Percentiles rank a stretch among this genome's conserved stretches.
These are phyloP conservation scores for Chymomyza fuscimana DNA, from an alignment of 2,888 invertebrate species.

Conservation along the genomic window DNA sequence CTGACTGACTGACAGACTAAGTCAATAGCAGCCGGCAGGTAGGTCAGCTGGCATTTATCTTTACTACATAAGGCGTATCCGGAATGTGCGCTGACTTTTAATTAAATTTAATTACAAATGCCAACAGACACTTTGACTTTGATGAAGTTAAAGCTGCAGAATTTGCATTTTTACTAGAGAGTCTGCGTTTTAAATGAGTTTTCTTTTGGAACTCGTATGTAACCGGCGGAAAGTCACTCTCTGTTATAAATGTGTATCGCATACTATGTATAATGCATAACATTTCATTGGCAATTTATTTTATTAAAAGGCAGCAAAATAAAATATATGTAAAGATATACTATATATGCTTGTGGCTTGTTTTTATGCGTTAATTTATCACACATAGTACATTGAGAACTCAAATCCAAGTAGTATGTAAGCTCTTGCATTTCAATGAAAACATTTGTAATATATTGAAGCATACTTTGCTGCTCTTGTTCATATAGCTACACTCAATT, in stretches of 20 bases:
- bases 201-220: slow-evolving; percentile 37
- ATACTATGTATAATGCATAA: neutral
- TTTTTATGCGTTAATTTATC: slow-evolving; percentile 40
- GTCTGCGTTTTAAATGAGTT: neutral
- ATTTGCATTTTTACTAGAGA: slow-evolving; percentile 22
- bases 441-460: slow-evolving; percentile 57
- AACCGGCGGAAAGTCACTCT: neutral
- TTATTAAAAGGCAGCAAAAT: slow-evolving; percentile 35
- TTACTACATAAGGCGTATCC: slow-evolving; percentile 25
- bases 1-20: neutral
- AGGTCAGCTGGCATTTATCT: slow-evolving; percentile 50
- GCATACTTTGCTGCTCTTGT: slow-evolving; percentile 43
- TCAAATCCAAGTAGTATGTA: slow-evolving; percentile 40
- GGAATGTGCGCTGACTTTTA: slow-evolving; percentile 64
- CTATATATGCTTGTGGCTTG: neutral
- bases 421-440: slow-evolving; percentile 54
- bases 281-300: slow-evolving; percentile 16
- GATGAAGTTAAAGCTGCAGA: slow-evolving; percentile 42
- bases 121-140: slow-evolving; percentile 46
- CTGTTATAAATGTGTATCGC: too few species aligned
- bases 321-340: too few species aligned
- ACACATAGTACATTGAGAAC: slow-evolving; percentile 32
- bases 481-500: neutral
- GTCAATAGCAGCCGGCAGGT: slow-evolving; percentile 30
- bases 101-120: slow-evolving; percentile 70